phyloP scores from a whole-genome alignment of 2,888 invertebrate species.

The Frankliniella fusca region DNA sequence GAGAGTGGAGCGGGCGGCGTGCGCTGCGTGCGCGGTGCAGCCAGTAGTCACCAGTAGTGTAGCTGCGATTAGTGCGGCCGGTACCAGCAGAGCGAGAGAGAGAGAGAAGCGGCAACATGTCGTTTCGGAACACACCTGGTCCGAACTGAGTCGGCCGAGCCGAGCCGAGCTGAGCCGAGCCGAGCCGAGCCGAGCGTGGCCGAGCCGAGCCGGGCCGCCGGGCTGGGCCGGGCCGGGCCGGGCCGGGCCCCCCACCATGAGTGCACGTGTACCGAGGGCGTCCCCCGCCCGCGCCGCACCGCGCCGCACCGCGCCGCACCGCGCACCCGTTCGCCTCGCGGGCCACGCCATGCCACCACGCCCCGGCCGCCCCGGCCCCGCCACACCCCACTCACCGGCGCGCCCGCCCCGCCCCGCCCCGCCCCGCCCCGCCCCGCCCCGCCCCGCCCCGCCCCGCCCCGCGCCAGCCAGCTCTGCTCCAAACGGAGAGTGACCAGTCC shows the following conservation, averaged over 20 bases:
- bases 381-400: not conserved
- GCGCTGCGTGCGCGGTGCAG: not conserved
- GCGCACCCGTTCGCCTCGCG: not conserved
- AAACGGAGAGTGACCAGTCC: conserved; percentile 7
- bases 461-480: not conserved
- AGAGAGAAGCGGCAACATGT: not conserved
- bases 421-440: not conserved
- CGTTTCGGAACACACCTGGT: not conserved
- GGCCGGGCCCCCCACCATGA: not conserved
- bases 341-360: not conserved
- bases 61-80: not conserved
- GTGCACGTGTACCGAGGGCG: conserved; percentile 2
- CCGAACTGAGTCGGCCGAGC: not conserved
- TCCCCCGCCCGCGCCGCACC: not conserved
- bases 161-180: not conserved
- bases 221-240: not conserved
- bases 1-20: not conserved
- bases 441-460: not conserved
- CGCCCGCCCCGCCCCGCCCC: not conserved
- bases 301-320: not conserved
- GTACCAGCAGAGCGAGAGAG: not conserved
- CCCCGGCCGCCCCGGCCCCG: not conserved
- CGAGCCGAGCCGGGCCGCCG: not conserved
- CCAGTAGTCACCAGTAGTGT: not conserved
- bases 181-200: not conserved